These are phyloP conservation scores for Sesia bembeciformis DNA, from an alignment of 2,888 invertebrate species.

Conservation along the genomic window DNA sequence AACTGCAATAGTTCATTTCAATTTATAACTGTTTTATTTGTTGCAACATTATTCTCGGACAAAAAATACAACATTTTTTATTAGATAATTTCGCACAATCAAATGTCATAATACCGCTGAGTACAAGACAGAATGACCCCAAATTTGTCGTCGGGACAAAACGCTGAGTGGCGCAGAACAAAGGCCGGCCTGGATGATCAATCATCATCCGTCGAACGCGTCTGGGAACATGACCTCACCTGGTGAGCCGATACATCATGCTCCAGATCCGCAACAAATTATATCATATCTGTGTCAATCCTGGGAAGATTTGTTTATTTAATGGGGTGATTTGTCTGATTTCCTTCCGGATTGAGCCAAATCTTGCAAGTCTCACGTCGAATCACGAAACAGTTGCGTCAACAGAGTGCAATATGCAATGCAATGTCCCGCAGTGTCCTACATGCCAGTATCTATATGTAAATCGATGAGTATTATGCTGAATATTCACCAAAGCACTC, in stretches of 20 bases:
- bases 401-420: neutral
- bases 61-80: neutral
- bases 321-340: too few relatives aligned
- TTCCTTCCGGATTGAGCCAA: too few relatives aligned
- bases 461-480: neutral
- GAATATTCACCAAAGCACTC: neutral
- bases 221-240: slow-evolving; percentile 59
- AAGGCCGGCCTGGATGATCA: slow-evolving; percentile 49
- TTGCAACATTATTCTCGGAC: neutral
- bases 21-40: too few relatives aligned
- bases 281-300: slow-evolving; percentile 20
- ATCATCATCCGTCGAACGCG: slow-evolving; percentile 60
- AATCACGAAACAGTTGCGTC: too few relatives aligned
- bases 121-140: slow-evolving; percentile 48
- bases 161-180: slow-evolving; percentile 45
- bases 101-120: slow-evolving; percentile 24
- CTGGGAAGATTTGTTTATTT: slow-evolving; percentile 14
- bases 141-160: slow-evolving; percentile 64
- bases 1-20: too few relatives aligned
- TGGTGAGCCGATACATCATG: slow-evolving; percentile 56
- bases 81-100: slow-evolving; percentile 25
- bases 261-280: slow-evolving; percentile 32
- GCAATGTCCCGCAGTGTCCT: neutral
- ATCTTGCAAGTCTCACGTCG: too few relatives aligned
- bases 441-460: neutral